A percentile compares a stretch with the other conserved stretches of the same genome.
Conservation (phyloP, 2,113 vertebrate species). For the Ivindomyrus marchei region DNA sequence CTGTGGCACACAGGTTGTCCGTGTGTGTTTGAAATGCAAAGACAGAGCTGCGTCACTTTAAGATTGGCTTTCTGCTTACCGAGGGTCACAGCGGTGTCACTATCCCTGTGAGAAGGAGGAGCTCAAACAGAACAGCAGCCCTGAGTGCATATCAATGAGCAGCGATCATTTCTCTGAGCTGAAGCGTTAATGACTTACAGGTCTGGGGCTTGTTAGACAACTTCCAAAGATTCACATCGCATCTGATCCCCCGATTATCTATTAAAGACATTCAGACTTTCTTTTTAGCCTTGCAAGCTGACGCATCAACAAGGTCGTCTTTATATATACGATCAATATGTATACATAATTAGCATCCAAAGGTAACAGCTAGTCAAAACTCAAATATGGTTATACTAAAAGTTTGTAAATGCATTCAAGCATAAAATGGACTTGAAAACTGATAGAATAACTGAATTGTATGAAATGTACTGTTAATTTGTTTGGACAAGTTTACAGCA, state of each 20-base stretch:
- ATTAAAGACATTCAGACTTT: background rate
- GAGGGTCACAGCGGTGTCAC: background rate
- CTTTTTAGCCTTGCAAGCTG: background rate
- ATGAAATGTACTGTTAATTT: background rate
- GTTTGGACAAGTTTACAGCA: background rate
- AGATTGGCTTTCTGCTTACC: conserved; percentile 31
- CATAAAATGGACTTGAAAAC: background rate
- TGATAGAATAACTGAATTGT: background rate
- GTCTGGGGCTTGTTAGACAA: conserved; percentile 53
- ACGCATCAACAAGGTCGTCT: background rate
- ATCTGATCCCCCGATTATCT: conserved; percentile 25
- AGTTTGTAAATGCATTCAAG: background rate
- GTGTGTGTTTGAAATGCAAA: conserved; percentile 31
- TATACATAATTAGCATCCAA: background rate
- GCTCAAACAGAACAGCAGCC: conserved; percentile 48
- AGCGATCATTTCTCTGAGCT: conserved; percentile 45
- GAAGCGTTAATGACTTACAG: conserved; percentile 46
- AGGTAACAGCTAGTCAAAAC: background rate
- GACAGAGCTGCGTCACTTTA: conserved; percentile 23
- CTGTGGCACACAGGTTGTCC: conserved; percentile 21
- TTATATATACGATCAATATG: background rate
- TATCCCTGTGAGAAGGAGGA: conserved; percentile 30
- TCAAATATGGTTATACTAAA: background rate
- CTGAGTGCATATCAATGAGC: conserved; percentile 47
- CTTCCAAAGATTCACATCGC: conserved; percentile 34